phyloP scores from a whole-genome alignment of 1,140 invertebrate genomes.

The Drosophila littoralis region DNA sequence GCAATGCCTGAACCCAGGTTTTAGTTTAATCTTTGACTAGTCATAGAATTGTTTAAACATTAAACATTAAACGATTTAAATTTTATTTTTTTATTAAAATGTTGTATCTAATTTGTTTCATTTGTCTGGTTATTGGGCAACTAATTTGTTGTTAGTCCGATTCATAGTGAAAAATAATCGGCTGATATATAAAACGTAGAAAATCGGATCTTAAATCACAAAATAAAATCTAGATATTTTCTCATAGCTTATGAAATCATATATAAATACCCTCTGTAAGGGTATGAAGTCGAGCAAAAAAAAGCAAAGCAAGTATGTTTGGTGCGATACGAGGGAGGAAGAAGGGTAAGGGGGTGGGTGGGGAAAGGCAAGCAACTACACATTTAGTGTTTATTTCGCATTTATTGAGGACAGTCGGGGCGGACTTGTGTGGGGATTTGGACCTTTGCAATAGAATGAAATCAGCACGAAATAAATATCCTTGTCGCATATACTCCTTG shows the following conservation, averaged over 20 bases:
- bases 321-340: not conserved
- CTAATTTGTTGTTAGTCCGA: no score
- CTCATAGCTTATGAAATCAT: not conserved
- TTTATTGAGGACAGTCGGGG: conserved; percentile 64
- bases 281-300: not conserved
- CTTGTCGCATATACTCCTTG: conserved; percentile 50
- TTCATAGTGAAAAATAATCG: no score
- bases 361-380: conserved; percentile 61
- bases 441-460: conserved; percentile 60
- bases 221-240: not conserved
- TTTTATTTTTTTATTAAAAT: not conserved
- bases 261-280: not conserved
- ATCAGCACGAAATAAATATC: conserved; percentile 81
- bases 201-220: no score
- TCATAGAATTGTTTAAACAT: not conserved
- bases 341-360: not conserved
- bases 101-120: no score
- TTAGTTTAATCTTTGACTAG: no score
- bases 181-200: no score
- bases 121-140: no score
- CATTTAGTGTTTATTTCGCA: conserved; percentile 81
- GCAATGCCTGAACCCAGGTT: no score
- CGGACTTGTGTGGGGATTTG: conserved; percentile 1
- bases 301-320: conserved; percentile 2
- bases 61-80: not conserved